Conservation (phyloP, 2,888 invertebrate species). For the Heliconius hortense region DNA sequence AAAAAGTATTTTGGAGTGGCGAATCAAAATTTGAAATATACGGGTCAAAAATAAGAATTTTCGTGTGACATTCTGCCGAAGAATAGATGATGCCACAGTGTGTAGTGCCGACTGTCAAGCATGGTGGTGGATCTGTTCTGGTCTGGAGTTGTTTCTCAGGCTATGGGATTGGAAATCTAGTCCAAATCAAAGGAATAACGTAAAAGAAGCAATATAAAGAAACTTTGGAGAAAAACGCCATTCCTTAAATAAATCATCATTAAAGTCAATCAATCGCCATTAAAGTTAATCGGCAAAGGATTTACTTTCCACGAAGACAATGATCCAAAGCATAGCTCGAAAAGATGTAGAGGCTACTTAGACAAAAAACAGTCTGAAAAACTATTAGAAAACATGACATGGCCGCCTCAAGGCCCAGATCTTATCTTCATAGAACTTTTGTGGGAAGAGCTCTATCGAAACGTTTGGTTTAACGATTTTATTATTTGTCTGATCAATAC, state of each 20-base stretch:
- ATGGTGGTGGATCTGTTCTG: neutral
- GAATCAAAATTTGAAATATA: conserved; percentile 10
- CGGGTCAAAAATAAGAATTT: conserved; percentile 13
- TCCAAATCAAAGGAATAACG: neutral
- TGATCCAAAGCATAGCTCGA: too few relatives aligned
- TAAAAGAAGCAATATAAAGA: too few relatives aligned
- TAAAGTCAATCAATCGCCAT: too few relatives aligned
- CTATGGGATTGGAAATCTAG: conserved; percentile 4
- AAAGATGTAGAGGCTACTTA: too few relatives aligned
- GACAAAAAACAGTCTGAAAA: neutral
- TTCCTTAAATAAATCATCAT: too few relatives aligned
- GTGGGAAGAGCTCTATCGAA: neutral
- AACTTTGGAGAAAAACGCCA: too few relatives aligned
- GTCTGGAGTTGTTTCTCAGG: neutral
- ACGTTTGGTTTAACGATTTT: too few relatives aligned
- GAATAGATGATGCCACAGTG: neutral
- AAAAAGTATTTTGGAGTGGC: conserved; percentile 6
- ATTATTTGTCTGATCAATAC: too few relatives aligned
- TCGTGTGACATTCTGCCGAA: neutral
- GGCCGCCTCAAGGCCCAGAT: neutral
- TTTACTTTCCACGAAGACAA: too few relatives aligned
- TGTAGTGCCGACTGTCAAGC: neutral
- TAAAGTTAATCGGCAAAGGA: too few relatives aligned
- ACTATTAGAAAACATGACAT: neutral
- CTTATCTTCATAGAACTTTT: neutral